Conservation (phyloP, 2,797 vertebrate genomes). For the Clarias platycephalus region DNA sequence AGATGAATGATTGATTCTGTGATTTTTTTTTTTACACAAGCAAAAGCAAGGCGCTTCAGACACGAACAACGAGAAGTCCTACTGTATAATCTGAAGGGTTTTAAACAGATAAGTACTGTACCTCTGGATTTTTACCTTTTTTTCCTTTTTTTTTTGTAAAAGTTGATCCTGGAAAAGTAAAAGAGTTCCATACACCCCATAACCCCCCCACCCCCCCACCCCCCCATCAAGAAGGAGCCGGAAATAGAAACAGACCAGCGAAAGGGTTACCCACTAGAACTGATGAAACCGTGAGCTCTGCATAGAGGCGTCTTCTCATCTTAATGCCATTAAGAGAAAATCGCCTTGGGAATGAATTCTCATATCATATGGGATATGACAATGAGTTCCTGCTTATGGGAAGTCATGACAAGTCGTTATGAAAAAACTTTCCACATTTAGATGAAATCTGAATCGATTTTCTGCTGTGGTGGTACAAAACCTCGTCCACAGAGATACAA, state of each 20-base stretch:
- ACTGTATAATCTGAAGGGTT: background rate
- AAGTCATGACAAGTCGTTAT: background rate
- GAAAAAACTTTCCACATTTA: background rate
- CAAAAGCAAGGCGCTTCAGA: background rate
- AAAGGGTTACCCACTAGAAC: conserved; percentile 3
- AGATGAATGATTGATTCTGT: background rate
- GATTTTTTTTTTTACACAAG: background rate
- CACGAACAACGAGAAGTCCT: background rate
- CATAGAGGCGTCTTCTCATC: background rate
- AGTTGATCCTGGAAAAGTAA: background rate
- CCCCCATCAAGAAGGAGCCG: background rate
- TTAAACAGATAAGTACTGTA: background rate
- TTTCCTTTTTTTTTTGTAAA: background rate
- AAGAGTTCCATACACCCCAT: background rate
- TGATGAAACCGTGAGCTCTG: background rate
- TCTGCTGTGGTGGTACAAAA: too few species aligned
- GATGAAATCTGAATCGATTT: background rate
- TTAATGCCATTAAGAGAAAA: conserved; percentile 1
- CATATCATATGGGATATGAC: background rate
- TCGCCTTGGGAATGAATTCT: background rate
- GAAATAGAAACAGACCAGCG: background rate
- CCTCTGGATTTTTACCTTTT: background rate
- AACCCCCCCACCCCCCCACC: too few species aligned
- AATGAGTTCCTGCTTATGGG: conserved; percentile 2
- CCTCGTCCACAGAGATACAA: too few species aligned